Evolutionary conservation across 2,113 vertebrate genomes (phyloP).

Genomic region (Dasyprocta punctata): DNA sequence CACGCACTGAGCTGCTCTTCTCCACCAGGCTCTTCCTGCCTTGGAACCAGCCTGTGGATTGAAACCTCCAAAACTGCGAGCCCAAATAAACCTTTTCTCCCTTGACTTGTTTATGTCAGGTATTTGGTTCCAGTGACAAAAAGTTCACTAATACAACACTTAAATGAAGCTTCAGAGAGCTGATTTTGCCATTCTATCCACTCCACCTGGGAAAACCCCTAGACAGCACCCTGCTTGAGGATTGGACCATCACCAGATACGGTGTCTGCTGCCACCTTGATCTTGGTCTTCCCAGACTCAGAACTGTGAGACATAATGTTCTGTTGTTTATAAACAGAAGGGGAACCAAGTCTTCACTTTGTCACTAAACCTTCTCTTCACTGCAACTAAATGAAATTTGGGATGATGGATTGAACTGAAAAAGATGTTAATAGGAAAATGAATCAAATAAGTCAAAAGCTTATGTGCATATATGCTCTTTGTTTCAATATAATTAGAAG

Average conservation of each 20-base stretch:
- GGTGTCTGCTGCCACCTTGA: background rate
- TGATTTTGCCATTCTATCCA: background rate
- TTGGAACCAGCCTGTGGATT: background rate
- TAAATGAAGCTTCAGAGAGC: background rate
- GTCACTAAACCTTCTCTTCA: background rate
- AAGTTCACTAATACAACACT: background rate
- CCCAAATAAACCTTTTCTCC: background rate
- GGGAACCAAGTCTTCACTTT: background rate
- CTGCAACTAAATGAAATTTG: background rate
- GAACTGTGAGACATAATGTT: background rate
- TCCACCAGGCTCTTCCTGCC: background rate
- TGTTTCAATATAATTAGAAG: background rate
- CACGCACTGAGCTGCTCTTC: background rate
- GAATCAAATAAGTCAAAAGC: background rate
- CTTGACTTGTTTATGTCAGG: background rate
- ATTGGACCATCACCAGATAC: background rate
- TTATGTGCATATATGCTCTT: background rate
- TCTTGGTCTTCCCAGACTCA: background rate
- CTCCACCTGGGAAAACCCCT: background rate
- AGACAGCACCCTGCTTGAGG: background rate
- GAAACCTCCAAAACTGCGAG: background rate
- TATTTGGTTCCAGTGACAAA: background rate
- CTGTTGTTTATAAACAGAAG: background rate
- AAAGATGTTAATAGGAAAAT: constrained; percentile 9
- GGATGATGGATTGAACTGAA: background rate